Evolutionary conservation across 2,888 invertebrate species (phyloP), one percentile per base, ranked within the genome.

Genomic region (Lasioglossum marginatum): DNA sequence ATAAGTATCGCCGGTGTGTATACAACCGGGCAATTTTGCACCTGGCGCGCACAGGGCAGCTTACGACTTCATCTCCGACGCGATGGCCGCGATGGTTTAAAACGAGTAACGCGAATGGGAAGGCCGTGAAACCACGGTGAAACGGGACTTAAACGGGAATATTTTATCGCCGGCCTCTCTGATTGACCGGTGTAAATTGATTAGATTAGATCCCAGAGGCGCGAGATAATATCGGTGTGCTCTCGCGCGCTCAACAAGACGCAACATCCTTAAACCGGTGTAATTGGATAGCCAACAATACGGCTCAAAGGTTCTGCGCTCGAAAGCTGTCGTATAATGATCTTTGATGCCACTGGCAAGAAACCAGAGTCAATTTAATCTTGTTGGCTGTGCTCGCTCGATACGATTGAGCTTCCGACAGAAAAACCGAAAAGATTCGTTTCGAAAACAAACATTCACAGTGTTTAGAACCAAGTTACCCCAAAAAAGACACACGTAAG

Each of bases 21-120:
- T 75, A 83, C 77, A 45, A 45, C 23, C 52, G 52, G 31, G 77
- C 74, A 80, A 87, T 89, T 89, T 89, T 34, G 74, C 81, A 78
- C 77, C 86, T 80, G 86, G 81, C 79, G 16, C 45, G 14, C 77
- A 77, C 77, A 23, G 23, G 10, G 52, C 23, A 23, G 52, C 84
- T 92, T 91, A 92, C 89, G 91, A 91, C 91, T 92, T 92, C 91
- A 92, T 92, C 87, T 77, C 70, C 43, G 43, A 87, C 70, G 83
- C 75, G 82, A 84, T 82, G 86, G 40, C 45, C 37, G 76, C 63
- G 43, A 14, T 4, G 77, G 63, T 52, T 40, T 76, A 40, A 80
- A 84, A 57, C 52, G 73, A 40, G 57, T 8, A 52, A 71, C 48
- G 77, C 37, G 31, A 79, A 8, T 40, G 14, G 23, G 77, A 86